A percentile compares a stretch with the other conserved stretches of the same genome.
These are phyloP conservation scores for Disparrhopalites patrizii DNA, from an alignment of 2,888 invertebrate genomes.

Conservation along the genomic window DNA sequence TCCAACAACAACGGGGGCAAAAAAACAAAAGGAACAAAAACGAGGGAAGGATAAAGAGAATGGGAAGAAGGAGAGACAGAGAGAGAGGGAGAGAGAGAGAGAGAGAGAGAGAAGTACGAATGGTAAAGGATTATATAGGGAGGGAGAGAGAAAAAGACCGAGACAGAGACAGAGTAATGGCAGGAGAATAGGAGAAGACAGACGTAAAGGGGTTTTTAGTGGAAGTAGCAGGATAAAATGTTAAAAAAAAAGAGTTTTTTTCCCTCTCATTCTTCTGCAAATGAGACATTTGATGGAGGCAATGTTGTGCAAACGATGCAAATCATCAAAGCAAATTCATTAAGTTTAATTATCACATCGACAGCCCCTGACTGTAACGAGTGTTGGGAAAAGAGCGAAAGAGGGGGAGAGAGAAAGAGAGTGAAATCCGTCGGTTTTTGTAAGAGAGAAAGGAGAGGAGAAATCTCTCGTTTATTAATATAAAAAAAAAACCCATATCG, in stretches of 20 bases:
- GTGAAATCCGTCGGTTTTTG: neutral
- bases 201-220: neutral
- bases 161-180: neutral
- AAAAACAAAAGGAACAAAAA: neutral
- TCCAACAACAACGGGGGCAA: too few species aligned
- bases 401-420: too few species aligned
- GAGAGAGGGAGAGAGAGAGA: neutral
- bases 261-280: slow-evolving; percentile 6
- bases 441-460: slow-evolving; percentile 11
- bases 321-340: slow-evolving; percentile 38
- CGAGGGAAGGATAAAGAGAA: neutral
- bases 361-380: slow-evolving; percentile 11
- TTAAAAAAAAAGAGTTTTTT: neutral
- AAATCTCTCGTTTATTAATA: too few species aligned
- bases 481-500: too few species aligned
- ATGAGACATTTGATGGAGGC: slow-evolving; percentile 28
- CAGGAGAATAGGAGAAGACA: slow-evolving; percentile 1
- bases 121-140: neutral
- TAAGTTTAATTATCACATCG: slow-evolving; percentile 36
- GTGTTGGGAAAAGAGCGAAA: too few species aligned
- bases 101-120: neutral
- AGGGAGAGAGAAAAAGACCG: neutral
- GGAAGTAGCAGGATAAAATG: neutral
- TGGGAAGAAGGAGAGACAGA: neutral
- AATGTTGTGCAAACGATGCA: slow-evolving; percentile 30